Base-by-base conservation (phyloP, 2,113 vertebrate species). In the Thinocorus orbignyianus region DNA sequence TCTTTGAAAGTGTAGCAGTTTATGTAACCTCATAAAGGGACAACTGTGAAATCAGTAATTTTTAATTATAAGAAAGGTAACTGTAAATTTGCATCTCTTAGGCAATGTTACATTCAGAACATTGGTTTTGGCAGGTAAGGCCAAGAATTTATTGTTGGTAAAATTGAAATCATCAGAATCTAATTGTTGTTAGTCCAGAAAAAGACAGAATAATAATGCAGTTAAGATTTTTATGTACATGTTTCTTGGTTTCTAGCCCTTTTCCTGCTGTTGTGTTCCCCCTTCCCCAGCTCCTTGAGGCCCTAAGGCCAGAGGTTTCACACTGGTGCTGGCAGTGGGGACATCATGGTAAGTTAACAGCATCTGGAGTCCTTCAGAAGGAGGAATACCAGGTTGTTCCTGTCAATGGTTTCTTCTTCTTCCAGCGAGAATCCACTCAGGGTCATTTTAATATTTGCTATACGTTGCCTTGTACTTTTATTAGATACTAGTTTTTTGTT, bases 311-410 rank as follows among this genome's bases (percentile, higher is more conserved):
- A 25, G 33, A 28, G 13, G 12, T 15, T 61, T 61, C n/a, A 16
- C 3, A 0, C 19, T 91, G 69, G 8, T 71, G 24, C 22, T 69
- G 31, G 16, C 37, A 24, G 19, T 35, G 49, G 41, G 25, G 1
- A 4, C 12, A 4, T 49, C 18, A 2, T 3, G 7, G 10, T 0
- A 1, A 37, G n/a, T 2, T 46, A 13, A 5, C 24, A 78, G 41
- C 22, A 13, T 6, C 7, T 48, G 17, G 22, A 80, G 16, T 39
- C 16, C 17, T 52, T 66, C 41, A 9, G 13, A 54, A 58, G 42
- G 35, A 64, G 19, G 6, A 91, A 46, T 46, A 44, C 13, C 2
- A 28, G 6, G 8, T 30, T 49, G 1, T 72, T 72, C 16, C 4
- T 28, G 11, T 35, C 1, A 1, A 12, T 44, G n/a, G 4, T 35